phyloP scores from a whole-genome alignment of 2,113 vertebrate species.

The Sylvietta virens region DNA sequence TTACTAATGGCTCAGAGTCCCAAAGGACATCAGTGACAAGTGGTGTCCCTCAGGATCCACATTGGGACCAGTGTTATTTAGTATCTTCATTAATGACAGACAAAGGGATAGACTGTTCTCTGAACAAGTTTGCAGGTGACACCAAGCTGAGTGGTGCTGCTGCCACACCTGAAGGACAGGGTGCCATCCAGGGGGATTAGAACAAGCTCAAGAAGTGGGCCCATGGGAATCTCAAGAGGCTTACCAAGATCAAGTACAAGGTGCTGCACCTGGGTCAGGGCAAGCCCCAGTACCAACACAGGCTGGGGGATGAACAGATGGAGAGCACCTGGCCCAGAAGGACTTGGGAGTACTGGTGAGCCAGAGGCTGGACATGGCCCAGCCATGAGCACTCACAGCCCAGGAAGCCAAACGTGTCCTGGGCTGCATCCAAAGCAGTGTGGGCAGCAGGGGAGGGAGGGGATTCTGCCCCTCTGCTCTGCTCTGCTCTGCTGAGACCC shows the following conservation, averaged over 20 bases:
- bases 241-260: not conserved
- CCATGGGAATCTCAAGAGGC: not conserved
- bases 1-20: not conserved
- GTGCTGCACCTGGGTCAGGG: not conserved
- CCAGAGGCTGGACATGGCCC: not conserved
- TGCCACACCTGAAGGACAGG: not conserved
- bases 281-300: not conserved
- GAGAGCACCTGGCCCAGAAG: rapidly evolving
- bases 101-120: not conserved
- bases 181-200: not conserved
- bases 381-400: rapidly evolving
- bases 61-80: not conserved
- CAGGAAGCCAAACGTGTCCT: rapidly evolving
- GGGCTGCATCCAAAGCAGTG: not conserved
- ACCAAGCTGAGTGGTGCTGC: not conserved
- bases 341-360: rapidly evolving
- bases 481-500: not conserved
- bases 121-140: not conserved
- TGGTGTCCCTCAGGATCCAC: too few species aligned
- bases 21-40: not conserved
- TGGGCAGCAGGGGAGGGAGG: not conserved
- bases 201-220: not conserved
- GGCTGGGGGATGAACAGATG: not conserved
- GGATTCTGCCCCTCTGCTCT: not conserved
- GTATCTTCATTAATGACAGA: not conserved